Percentiles rank a stretch among this genome's conserved stretches.
These are phyloP conservation scores for Propsilocerus akamusi DNA, from an alignment of 1,140 invertebrate genomes.

Conservation along the genomic window DNA sequence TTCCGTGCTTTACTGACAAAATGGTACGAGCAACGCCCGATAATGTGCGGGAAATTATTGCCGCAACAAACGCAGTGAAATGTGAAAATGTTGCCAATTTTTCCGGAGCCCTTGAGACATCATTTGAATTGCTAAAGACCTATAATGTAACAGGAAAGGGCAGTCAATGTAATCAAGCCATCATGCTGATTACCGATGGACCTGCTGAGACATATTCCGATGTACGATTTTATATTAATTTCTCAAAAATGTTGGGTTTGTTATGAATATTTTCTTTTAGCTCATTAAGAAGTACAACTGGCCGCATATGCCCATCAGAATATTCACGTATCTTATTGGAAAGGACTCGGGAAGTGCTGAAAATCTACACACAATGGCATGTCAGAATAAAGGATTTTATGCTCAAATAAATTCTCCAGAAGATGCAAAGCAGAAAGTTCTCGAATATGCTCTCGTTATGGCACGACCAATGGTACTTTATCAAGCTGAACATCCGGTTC, in stretches of 20 bases:
- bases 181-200: conserved; percentile 89
- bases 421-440: conserved; percentile 72
- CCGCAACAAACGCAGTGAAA: conserved; percentile 42
- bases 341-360: conserved; percentile 69
- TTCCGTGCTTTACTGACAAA: conserved; percentile 72
- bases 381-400: conserved; percentile 89
- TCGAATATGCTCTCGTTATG: conserved; percentile 81
- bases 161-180: conserved; percentile 92
- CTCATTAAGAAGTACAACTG: conserved; percentile 76
- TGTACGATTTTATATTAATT: conserved; percentile 7
- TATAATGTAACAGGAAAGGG: conserved; percentile 65
- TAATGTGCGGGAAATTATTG: conserved; percentile 69
- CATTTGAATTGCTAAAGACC: conserved; percentile 81
- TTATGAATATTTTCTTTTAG: conserved; percentile 5
- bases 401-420: conserved; percentile 64
- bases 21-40: conserved; percentile 76
- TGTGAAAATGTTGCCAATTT: conserved; percentile 78
- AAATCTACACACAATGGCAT: conserved; percentile 86
- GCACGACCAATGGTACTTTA: conserved; percentile 81
- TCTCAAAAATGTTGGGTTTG: background rate
- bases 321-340: conserved; percentile 94
- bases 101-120: conserved; percentile 70
- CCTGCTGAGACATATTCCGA: conserved; percentile 43
- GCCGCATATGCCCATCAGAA: conserved; percentile 75
- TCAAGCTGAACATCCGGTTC: conserved; percentile 69